Percentiles rank a stretch among this genome's conserved stretches.
phyloP scores from a whole-genome alignment of 2,797 vertebrate genomes.

The Sebastes paucispinis region DNA sequence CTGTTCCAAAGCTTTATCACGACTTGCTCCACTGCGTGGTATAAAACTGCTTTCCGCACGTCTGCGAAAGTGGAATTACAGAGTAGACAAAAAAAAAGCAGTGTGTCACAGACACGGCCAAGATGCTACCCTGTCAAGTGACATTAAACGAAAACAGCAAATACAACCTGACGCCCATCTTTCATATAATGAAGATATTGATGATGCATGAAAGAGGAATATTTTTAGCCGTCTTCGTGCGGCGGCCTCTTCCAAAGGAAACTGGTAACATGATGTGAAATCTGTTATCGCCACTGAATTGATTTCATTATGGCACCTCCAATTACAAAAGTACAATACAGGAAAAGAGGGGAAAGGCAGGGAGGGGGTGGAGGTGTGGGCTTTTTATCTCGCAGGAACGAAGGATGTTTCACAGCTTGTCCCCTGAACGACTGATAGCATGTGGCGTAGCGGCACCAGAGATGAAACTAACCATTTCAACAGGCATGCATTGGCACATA shows the following conservation, averaged over 20 bases:
- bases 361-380: slow-evolving; percentile 42
- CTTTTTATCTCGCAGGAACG: slow-evolving; percentile 46
- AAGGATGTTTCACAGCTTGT: slow-evolving; percentile 66
- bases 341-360: slow-evolving; percentile 43
- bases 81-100: slow-evolving; percentile 66
- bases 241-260: slow-evolving; percentile 61
- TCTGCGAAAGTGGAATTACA: slow-evolving; percentile 69
- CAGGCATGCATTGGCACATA: slow-evolving; percentile 55
- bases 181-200: slow-evolving; percentile 84
- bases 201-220: slow-evolving; percentile 83
- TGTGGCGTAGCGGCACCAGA: slow-evolving; percentile 49
- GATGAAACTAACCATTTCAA: slow-evolving; percentile 56
- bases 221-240: slow-evolving; percentile 77
- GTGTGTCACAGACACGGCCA: slow-evolving; percentile 72
- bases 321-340: slow-evolving; percentile 71
- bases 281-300: slow-evolving; percentile 76
- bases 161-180: slow-evolving; percentile 79
- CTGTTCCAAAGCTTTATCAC: slow-evolving; percentile 36
- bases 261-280: slow-evolving; percentile 78
- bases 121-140: slow-evolving; percentile 79
- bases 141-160: slow-evolving; percentile 74
- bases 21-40: slow-evolving; percentile 23
- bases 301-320: slow-evolving; percentile 74
- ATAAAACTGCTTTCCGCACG: slow-evolving; percentile 52
- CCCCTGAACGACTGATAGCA: slow-evolving; percentile 55